Conservation (phyloP, 2,113 vertebrate species). For the Acanthochromis polyacanthus region DNA sequence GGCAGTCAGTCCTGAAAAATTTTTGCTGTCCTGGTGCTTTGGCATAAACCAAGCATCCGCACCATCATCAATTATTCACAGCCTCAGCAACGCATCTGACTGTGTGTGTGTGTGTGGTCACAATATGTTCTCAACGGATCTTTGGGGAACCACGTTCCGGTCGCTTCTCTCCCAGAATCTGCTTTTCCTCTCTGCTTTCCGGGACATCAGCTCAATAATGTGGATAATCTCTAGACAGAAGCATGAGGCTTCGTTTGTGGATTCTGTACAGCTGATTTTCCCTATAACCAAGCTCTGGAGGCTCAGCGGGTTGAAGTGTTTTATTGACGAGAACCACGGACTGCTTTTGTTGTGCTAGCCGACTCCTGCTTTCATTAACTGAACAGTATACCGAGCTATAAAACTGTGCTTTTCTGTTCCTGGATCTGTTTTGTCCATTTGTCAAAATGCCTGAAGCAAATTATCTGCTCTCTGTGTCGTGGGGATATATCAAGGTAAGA, state of each 20-base stretch:
- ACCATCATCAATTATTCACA: constrained; percentile 90
- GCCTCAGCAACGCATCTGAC: constrained; percentile 57
- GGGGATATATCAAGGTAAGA: constrained; percentile 99
- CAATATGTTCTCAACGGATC: constrained; percentile 58
- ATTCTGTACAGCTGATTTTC: constrained; percentile 29
- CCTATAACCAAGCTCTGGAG: not conserved
- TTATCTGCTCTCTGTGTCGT: constrained; percentile 97
- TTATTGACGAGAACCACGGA: constrained; percentile 5
- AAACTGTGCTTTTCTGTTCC: constrained; percentile 47
- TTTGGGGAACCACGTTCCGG: constrained; percentile 41
- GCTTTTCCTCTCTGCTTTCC: constrained; percentile 25
- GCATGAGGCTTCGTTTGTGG: constrained; percentile 21
- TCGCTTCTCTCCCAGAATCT: constrained; percentile 37
- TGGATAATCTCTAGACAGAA: constrained; percentile 45
- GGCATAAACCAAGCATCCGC: constrained; percentile 85
- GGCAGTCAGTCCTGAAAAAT: constrained; percentile 85
- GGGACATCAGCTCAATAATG: constrained; percentile 26
- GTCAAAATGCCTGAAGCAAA: constrained; percentile 97
- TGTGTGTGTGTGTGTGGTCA: constrained; percentile 36
- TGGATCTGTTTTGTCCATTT: constrained; percentile 58
- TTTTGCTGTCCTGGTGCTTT: constrained; percentile 85
- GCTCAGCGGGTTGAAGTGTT: constrained; percentile 39
- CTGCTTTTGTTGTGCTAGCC: constrained; percentile 35
- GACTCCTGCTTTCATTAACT: constrained; percentile 15
- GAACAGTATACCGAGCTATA: constrained; percentile 23